Conservation (phyloP, 2,888 invertebrate species). For the Agrilus cyanescens region DNA sequence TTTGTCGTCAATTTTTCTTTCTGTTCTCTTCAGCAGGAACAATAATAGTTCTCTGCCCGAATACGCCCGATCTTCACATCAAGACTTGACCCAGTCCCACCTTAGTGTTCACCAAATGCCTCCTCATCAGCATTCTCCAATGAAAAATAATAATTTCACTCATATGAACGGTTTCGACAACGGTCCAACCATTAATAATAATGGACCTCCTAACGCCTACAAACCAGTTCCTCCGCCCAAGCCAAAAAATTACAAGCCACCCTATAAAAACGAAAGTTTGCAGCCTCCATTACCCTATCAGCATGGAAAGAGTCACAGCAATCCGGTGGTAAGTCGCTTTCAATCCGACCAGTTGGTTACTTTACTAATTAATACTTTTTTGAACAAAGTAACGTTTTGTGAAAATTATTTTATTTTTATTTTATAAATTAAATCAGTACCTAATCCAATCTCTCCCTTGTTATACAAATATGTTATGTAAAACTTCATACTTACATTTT, state of each 20-base stretch:
- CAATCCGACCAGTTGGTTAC: no score
- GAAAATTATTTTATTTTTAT: neutral
- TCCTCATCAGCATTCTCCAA: conserved; percentile 27
- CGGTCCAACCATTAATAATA: conserved; percentile 20
- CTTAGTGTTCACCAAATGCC: conserved; percentile 31
- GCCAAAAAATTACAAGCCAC: conserved; percentile 82
- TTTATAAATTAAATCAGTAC: neutral
- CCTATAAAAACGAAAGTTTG: conserved; percentile 33
- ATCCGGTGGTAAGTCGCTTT: conserved; percentile 31
- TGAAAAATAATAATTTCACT: conserved; percentile 20
- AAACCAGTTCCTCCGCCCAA: conserved; percentile 90
- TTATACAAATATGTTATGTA: neutral
- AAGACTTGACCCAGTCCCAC: conserved; percentile 32
- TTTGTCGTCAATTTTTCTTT: neutral
- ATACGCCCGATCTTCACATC: conserved; percentile 31
- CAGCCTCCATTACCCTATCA: conserved; percentile 29
- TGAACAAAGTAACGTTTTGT: neutral
- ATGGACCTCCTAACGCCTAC: conserved; percentile 39
- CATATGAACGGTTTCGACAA: conserved; percentile 30
- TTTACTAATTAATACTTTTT: neutral
- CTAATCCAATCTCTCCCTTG: neutral
- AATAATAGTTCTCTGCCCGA: conserved; percentile 26
- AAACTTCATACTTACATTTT: neutral
- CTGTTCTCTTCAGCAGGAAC: conserved; percentile 17
- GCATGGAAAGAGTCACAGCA: conserved; percentile 36